Conservation (phyloP, 1,140 invertebrate species). For the Euura saliciscinereae region DNA sequence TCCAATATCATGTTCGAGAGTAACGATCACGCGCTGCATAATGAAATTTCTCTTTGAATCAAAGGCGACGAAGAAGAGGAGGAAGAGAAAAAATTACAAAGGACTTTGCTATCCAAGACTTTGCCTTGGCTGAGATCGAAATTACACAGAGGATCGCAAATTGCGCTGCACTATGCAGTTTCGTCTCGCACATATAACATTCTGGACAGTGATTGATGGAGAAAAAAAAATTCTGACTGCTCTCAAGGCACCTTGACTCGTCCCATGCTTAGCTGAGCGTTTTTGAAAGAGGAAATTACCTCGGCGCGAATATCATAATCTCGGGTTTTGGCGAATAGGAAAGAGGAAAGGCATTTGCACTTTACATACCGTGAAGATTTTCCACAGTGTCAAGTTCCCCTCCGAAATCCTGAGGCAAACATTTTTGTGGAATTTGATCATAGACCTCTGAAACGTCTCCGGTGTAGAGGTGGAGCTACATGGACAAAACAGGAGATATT, state of each 20-base stretch:
- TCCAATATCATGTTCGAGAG: too few species aligned
- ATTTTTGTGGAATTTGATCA: conserved; percentile 52
- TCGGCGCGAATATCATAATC: background rate
- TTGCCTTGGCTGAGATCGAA: background rate
- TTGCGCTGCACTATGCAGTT: background rate
- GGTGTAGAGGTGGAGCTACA: conserved; percentile 56
- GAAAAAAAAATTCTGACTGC: background rate
- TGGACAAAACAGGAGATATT: background rate
- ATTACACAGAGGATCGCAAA: background rate
- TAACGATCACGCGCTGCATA: too few species aligned
- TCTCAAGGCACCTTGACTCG: background rate
- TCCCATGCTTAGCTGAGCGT: too few species aligned
- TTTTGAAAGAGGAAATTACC: too few species aligned
- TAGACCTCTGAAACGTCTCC: conserved; percentile 53
- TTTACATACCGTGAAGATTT: conserved; percentile 44
- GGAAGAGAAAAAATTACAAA: background rate
- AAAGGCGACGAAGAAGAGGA: background rate
- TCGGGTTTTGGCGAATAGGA: conserved; percentile 8
- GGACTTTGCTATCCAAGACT: background rate
- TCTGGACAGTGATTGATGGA: background rate
- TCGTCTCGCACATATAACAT: background rate
- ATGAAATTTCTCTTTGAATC: too few species aligned
- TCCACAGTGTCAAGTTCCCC: conserved; percentile 52
- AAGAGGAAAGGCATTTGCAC: conserved; percentile 13
- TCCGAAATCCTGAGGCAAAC: conserved; percentile 58